A percentile compares a stretch with the other conserved stretches of the same genome.
Conservation (phyloP, 2,888 invertebrate species). For the Dryobotodes eremita region DNA sequence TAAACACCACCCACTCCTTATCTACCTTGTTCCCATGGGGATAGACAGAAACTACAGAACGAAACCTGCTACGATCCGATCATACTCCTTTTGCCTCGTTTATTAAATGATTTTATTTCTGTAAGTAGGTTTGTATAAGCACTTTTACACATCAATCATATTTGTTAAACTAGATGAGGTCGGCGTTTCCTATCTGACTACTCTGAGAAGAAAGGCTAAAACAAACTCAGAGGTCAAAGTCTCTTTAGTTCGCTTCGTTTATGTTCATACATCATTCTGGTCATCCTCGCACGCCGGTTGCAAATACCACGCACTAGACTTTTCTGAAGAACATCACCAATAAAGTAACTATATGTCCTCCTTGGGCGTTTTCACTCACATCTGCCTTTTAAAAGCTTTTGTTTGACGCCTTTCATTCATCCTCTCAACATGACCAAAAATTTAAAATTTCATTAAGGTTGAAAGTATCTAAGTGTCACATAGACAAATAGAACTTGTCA, state of each 20-base stretch:
- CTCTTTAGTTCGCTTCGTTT: no score
- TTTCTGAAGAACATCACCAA: not conserved
- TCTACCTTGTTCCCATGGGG: not conserved
- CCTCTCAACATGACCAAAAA: not conserved
- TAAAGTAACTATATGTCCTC: not conserved
- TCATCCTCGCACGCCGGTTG: not conserved
- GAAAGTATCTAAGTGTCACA: not conserved
- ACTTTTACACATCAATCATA: no score
- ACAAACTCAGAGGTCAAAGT: no score
- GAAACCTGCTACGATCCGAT: not conserved
- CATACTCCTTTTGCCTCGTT: no score
- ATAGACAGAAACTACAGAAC: not conserved
- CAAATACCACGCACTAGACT: not conserved
- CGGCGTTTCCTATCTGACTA: no score
- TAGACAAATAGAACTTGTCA: not conserved
- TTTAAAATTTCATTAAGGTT: not conserved
- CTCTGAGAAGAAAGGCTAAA: no score
- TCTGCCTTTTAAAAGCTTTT: not conserved
- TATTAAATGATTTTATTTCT: no score
- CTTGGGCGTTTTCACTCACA: not conserved
- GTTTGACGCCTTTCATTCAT: not conserved
- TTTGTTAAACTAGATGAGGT: no score
- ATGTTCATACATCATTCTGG: no score
- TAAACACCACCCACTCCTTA: no score
- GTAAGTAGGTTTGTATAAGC: no score